phyloP scores from a whole-genome alignment of 2,113 vertebrate species.

The Formicarius rufipectus region DNA sequence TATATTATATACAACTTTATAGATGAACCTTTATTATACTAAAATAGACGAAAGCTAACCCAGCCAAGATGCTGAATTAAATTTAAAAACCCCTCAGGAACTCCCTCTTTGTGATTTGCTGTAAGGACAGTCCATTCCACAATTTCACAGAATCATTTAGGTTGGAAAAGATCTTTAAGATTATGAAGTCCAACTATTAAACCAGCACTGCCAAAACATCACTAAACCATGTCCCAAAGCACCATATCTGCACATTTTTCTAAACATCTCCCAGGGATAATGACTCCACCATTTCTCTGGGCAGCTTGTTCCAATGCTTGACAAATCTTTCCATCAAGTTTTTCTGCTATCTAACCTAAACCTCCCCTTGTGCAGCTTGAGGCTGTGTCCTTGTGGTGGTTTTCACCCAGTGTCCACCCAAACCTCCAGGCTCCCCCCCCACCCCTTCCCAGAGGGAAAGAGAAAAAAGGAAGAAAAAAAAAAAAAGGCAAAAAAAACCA shows the following conservation, averaged over 20 bases:
- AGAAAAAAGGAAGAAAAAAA: too few relatives aligned
- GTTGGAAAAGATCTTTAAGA: background rate
- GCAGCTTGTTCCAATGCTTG: background rate
- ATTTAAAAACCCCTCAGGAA: background rate
- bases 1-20: background rate
- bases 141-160: background rate
- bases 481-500: too few relatives aligned
- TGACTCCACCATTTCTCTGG: background rate
- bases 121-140: background rate
- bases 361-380: background rate
- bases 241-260: fast-evolving
- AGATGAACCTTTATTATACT: background rate
- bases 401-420: too few relatives aligned
- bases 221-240: background rate
- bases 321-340: background rate
- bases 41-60: background rate
- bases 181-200: background rate
- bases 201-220: background rate
- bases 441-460: too few relatives aligned
- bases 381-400: too few relatives aligned
- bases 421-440: too few relatives aligned
- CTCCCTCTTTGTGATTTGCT: background rate
- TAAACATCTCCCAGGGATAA: background rate
- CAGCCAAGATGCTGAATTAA: background rate
- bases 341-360: background rate